Percentiles rank a stretch among this genome's conserved stretches.
Evolutionary conservation across 2,888 invertebrate species (phyloP).

Genomic region (Morpho deidamia): DNA sequence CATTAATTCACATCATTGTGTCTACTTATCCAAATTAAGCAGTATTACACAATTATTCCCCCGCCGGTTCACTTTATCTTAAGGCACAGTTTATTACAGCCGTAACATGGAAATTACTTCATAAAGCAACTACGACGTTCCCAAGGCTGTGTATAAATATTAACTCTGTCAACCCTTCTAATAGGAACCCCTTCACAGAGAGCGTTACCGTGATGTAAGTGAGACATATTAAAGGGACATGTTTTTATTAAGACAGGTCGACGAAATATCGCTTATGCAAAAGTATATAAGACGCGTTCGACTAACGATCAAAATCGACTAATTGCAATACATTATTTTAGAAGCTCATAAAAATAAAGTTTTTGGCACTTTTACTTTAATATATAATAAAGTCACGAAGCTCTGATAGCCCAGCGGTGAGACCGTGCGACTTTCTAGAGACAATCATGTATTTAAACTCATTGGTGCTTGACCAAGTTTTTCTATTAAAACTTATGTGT

Average conservation of each 20-base stretch:
- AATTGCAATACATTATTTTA: too few species aligned
- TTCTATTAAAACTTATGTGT: too few species aligned
- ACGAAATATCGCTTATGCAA: not conserved
- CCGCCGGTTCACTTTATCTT: conserved; percentile 4
- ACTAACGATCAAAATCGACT: too few species aligned
- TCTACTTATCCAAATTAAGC: conserved; percentile 6
- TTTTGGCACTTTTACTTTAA: too few species aligned
- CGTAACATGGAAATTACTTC: conserved; percentile 29
- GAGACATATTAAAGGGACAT: conserved; percentile 4
- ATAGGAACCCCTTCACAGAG: conserved; percentile 24
- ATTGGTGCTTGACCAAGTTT: too few species aligned
- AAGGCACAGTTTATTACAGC: conserved; percentile 16
- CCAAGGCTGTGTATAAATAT: conserved; percentile 32
- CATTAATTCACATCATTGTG: not conserved
- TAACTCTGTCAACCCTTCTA: conserved; percentile 35
- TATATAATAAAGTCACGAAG: too few species aligned
- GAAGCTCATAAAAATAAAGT: too few species aligned
- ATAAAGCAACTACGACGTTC: conserved; percentile 28
- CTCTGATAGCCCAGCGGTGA: too few species aligned
- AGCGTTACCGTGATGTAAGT: conserved; percentile 11
- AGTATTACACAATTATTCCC: not conserved
- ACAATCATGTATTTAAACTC: too few species aligned
- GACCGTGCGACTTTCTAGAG: too few species aligned
- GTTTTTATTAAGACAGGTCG: not conserved
- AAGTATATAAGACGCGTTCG: not conserved